A percentile compares a stretch with the other conserved stretches of the same genome.
Evolutionary conservation across 2,888 invertebrate genomes (phyloP).

Genomic region (Deilephila porcellus): DNA sequence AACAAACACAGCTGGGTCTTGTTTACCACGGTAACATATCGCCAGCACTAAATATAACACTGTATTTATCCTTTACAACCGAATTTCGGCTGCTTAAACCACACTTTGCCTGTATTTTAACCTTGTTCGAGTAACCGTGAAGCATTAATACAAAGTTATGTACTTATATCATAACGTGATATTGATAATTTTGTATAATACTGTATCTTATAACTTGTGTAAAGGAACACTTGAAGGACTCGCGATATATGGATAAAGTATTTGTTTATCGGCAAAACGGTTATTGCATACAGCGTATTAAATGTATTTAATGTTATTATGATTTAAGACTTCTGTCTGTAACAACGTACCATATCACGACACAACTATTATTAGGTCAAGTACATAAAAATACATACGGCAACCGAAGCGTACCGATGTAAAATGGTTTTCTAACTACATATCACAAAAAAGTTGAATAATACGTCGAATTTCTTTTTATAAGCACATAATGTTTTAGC

Average conservation of each 20-base stretch:
- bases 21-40: conserved; percentile 4
- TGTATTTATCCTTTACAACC: not conserved
- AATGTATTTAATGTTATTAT: not conserved
- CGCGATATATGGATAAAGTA: not conserved
- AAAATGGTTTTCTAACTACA: too few species aligned
- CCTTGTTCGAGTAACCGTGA: too few species aligned
- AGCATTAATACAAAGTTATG: too few species aligned
- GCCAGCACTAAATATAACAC: not conserved
- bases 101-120: not conserved
- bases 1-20: conserved; percentile 21
- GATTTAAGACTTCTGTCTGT: too few species aligned
- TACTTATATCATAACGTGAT: too few species aligned
- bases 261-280: not conserved
- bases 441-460: too few species aligned
- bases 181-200: not conserved
- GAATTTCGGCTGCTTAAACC: not conserved
- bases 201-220: not conserved
- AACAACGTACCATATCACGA: too few species aligned
- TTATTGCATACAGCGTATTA: not conserved
- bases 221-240: not conserved
- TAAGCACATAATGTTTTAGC: too few species aligned
- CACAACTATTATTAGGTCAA: too few species aligned
- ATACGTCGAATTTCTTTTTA: too few species aligned
- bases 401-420: too few species aligned
- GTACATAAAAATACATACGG: too few species aligned